Conservation (phyloP, 2,113 vertebrate species). For the Cryptotis parvus region DNA sequence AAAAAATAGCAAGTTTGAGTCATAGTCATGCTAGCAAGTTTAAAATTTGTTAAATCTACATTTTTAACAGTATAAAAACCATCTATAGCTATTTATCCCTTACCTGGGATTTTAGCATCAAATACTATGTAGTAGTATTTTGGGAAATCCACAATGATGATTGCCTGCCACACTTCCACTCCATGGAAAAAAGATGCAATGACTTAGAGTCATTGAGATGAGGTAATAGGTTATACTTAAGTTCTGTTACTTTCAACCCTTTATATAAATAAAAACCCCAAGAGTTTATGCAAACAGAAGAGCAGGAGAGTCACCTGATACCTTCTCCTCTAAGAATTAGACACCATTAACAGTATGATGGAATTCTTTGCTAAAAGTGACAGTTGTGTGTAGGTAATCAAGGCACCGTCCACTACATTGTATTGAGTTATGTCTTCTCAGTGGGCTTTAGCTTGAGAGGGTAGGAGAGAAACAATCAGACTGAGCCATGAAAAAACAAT, state of each 20-base stretch:
- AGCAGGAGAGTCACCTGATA: background rate
- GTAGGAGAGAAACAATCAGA: conserved; percentile 48
- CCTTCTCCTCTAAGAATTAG: background rate
- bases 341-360: background rate
- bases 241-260: background rate
- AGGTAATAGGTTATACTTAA: background rate
- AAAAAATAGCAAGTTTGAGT: background rate
- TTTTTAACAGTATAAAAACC: background rate
- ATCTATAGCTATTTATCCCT: conserved; percentile 1
- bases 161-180: background rate
- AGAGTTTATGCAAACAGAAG: background rate
- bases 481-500: conserved; percentile 71
- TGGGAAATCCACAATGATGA: background rate
- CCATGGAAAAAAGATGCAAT: background rate
- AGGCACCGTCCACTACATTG: background rate
- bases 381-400: background rate
- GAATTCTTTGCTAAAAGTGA: background rate
- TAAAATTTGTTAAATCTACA: background rate
- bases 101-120: background rate
- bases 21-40: background rate
- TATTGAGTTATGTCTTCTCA: background rate
- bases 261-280: background rate
- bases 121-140: background rate
- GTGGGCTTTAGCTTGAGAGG: conserved; percentile 45
- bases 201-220: background rate